Evolutionary conservation across 2,113 vertebrate genomes (phyloP).

Genomic region (Xiphophorus couchianus): DNA sequence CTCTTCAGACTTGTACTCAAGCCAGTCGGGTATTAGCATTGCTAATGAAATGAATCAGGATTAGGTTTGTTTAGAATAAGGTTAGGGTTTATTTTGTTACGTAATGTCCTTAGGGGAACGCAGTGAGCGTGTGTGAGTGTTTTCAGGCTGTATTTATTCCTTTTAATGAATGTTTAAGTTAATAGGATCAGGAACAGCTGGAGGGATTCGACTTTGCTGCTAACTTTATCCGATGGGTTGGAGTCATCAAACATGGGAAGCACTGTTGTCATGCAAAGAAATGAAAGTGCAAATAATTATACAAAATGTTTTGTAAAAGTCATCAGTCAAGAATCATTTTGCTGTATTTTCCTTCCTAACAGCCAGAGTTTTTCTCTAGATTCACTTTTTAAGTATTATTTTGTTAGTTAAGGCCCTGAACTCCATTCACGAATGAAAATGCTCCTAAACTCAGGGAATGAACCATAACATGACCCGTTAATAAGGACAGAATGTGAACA

Average conservation of each 20-base stretch:
- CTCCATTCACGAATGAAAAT: too few relatives aligned
- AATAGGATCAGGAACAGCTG: background rate
- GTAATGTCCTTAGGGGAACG: background rate
- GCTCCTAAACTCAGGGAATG: too few relatives aligned
- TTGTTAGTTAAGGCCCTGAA: too few relatives aligned
- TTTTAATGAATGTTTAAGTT: conserved; percentile 1
- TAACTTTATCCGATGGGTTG: background rate
- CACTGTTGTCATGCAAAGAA: too few relatives aligned
- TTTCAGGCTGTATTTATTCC: background rate
- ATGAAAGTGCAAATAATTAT: too few relatives aligned
- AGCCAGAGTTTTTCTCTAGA: too few relatives aligned
- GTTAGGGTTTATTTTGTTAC: background rate
- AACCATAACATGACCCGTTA: too few relatives aligned
- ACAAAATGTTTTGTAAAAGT: too few relatives aligned
- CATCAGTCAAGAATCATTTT: too few relatives aligned
- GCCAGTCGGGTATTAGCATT: background rate
- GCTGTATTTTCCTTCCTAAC: too few relatives aligned
- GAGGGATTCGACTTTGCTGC: background rate
- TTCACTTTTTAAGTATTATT: too few relatives aligned
- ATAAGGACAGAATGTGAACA: too few relatives aligned
- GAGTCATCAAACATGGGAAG: background rate
- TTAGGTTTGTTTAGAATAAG: background rate
- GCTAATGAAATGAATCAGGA: conserved; percentile 3
- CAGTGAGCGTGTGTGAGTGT: background rate
- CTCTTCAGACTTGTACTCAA: background rate